Evolutionary conservation across 2,797 vertebrate species (phyloP), one percentile per base, ranked within the genome.

Genomic region (Mycteria americana): DNA sequence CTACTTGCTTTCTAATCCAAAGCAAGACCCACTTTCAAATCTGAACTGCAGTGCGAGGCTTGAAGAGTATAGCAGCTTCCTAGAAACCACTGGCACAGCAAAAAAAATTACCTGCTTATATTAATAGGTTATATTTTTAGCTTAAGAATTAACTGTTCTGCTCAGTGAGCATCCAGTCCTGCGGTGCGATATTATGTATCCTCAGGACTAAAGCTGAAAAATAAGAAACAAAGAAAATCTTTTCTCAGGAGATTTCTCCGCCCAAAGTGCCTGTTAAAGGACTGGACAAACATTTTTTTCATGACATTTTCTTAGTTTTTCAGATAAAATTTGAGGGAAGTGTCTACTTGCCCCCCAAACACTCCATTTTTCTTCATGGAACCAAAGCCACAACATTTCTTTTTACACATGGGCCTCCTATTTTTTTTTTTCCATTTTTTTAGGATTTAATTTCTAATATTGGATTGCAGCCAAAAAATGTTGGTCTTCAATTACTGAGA

Each of bases 401-500:
- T 80, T 77, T 77, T 50, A 35, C 19, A 37, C 4, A 2, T 1
- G 3, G 43, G 50, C 41, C 19, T 94, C 48, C 16, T 1, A 2
- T 41, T 41, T 63, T 60, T 64, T 60, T 64, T 88, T 93, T 48
- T 21, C 33, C 9, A 3, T 45, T 63, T 14, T 80, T 57, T 39
- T 16, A 50, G 10, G 13, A 46, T 82, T 93, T 73, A 13, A 8
- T 76, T 85, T 88, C 45, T 25, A 51, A 5, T 35, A 53, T n/a
- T 25, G 4, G 53, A 43, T 46, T 86, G 53, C 19, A 54, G 86
- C 83, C 88, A 88, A 78, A 90, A 84, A 84, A 78, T 50, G 73
- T 73, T 96, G 43, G 69, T 78, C 63, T 88, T 94, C 96, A 96
- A 78, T 94, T 94, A 91, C 88, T 35, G 56, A 31, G 45, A 89